Percentiles rank a stretch among this genome's conserved stretches.
Conservation (phyloP, 2,888 invertebrate genomes). For the Macrosoma leucophasiata region DNA sequence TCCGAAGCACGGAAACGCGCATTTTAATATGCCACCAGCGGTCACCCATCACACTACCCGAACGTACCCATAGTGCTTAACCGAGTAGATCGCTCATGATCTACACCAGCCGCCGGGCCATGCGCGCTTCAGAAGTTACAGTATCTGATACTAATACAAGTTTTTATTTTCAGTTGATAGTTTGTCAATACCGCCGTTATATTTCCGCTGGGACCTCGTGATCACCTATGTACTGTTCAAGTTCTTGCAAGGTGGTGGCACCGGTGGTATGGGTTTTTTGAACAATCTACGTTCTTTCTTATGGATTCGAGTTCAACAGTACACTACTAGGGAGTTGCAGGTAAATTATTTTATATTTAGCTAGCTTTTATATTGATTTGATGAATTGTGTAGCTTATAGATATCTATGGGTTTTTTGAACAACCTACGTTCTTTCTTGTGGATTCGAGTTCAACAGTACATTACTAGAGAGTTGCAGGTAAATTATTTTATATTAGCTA, state of each 20-base stretch:
- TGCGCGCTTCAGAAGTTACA: background rate
- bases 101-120: background rate
- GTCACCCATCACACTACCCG: background rate
- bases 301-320: conserved; percentile 98
- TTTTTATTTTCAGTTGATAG: conserved; percentile 82
- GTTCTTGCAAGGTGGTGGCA: conserved; percentile 96
- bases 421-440: conserved; percentile 92
- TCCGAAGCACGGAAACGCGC: too few species aligned
- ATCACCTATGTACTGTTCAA: conserved; percentile 90
- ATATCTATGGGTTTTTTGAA: conserved; percentile 97
- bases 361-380: too few species aligned
- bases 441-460: conserved; percentile 97
- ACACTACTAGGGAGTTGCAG: conserved; percentile 94
- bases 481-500: too few species aligned
- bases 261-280: conserved; percentile 92
- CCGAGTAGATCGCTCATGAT: background rate
- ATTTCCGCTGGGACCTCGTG: conserved; percentile 93
- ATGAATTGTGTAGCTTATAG: too few species aligned
- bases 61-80: background rate
- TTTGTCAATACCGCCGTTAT: conserved; percentile 74
- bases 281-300: conserved; percentile 93
- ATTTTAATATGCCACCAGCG: background rate
- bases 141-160: background rate
- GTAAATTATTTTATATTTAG: too few species aligned
- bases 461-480: conserved; percentile 94